Base-by-base conservation (phyloP, 2,888 invertebrate species). In the Epinotia nisella region DNA sequence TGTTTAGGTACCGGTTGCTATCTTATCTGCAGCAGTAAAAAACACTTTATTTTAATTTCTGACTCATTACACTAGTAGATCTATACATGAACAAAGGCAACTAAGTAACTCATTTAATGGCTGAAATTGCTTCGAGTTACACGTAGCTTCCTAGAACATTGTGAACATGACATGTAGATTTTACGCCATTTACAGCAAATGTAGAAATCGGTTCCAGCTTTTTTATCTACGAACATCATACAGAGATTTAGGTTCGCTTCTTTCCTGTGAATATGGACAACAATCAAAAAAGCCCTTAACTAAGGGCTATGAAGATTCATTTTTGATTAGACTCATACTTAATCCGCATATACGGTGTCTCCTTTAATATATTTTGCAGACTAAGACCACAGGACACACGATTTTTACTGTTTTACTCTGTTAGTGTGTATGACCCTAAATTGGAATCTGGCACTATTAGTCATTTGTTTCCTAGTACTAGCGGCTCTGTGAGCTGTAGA, bases 1-100 rank as follows among this genome's bases (percentile, higher is more conserved):
- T 35, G 5, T 53, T 62, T 58, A 67, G 35, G 53, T 51, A 64
- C 64, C 62, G 67, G 35, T 68, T 53, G 21, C 51, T 66, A 74
- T 74, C 74, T 70, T 74, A 74, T 74, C 70, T 35, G 60, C 39
- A 41, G 61, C 65, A 61, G 39, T 74, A 66, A 70, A 74, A 61
- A 62, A 45, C 41, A 70, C 45, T 65, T 65, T 60, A 70, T 61
- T 69, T 61, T 51, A 24, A 35, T 41, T 58, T 71, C n/a, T 66
- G 58, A 67, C 68, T 64, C 62, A 69, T 64, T 56, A 58, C 67
- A 58, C 68, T 39, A 21, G 10, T 66, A 67, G 17, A 60, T 56
- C 15, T 62, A 15, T 15, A 62, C 24, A 21, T 11, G 11, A 15
- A 56, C 29, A 64, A 56, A 49, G 19, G 64, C 13, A 69, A 69